phyloP scores from a whole-genome alignment of 2,888 invertebrate species.

The Malacosoma neustria region DNA sequence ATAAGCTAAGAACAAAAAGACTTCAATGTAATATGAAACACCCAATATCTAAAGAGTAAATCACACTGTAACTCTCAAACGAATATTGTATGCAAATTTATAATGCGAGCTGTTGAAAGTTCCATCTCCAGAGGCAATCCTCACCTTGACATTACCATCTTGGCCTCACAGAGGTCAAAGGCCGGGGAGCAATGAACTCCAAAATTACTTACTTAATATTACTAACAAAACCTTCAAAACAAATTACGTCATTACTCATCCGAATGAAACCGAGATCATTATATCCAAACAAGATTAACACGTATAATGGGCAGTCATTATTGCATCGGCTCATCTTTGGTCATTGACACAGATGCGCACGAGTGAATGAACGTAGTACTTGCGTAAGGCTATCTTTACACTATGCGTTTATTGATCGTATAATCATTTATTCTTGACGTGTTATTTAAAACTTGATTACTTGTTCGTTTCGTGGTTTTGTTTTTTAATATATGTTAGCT shows the following conservation, averaged over 20 bases:
- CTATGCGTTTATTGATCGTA: too few relatives aligned
- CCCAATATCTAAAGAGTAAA: too few relatives aligned
- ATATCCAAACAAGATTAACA: slow-evolving; percentile 5
- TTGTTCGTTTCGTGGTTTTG: too few relatives aligned
- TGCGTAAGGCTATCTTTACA: neutral
- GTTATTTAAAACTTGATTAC: too few relatives aligned
- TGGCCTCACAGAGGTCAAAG: neutral
- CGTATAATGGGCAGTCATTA: slow-evolving; percentile 1
- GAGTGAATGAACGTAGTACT: slow-evolving; percentile 19
- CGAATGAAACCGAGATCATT: neutral
- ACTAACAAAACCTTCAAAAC: neutral
- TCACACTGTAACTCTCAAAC: too few relatives aligned
- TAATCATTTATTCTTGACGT: too few relatives aligned
- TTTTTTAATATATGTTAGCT: too few relatives aligned
- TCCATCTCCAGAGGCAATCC: neutral
- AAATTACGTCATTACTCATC: neutral
- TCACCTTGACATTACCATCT: neutral
- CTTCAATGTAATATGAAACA: too few relatives aligned
- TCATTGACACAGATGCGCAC: slow-evolving; percentile 16
- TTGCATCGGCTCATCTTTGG: slow-evolving; percentile 8
- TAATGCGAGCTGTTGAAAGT: too few relatives aligned
- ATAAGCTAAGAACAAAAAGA: too few relatives aligned
- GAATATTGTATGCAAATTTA: too few relatives aligned
- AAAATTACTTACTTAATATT: neutral
- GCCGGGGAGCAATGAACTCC: neutral